These are phyloP conservation scores for Lateolabrax maculatus DNA, from an alignment of 2,797 vertebrate species.

Conservation along the genomic window DNA sequence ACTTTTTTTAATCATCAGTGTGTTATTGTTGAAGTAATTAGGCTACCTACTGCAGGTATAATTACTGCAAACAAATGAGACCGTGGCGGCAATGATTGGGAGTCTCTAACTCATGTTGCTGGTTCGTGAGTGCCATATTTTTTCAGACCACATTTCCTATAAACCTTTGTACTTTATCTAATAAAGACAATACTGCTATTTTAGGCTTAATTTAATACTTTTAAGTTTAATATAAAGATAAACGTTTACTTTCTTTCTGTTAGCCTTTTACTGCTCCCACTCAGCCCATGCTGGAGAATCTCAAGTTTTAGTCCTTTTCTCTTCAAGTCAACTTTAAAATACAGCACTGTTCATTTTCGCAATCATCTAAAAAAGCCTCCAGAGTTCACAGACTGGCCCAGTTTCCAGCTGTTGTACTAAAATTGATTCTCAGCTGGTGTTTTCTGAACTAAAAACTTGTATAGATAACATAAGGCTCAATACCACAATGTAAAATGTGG, in stretches of 20 bases:
- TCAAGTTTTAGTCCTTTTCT: slow-evolving; percentile 15
- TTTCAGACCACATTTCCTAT: slow-evolving; percentile 22
- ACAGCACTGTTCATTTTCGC: slow-evolving; percentile 17
- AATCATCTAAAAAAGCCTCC: slow-evolving; percentile 4
- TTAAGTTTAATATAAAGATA: slow-evolving; percentile 25
- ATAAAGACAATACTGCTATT: slow-evolving; percentile 7
- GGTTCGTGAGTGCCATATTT: background rate
- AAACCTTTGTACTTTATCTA: background rate
- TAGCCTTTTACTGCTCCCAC: background rate
- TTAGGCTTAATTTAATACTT: slow-evolving; percentile 15
- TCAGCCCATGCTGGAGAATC: background rate
- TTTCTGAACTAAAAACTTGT: slow-evolving; percentile 27
- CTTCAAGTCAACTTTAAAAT: background rate
- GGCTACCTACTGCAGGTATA: slow-evolving; percentile 46
- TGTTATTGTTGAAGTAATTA: slow-evolving; percentile 65
- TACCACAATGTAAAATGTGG: slow-evolving; percentile 10
- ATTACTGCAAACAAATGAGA: slow-evolving; percentile 62
- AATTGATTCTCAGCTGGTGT: slow-evolving; percentile 45
- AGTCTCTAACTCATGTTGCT: slow-evolving; percentile 13
- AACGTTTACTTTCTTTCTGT: background rate
- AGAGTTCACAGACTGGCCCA: slow-evolving; percentile 22
- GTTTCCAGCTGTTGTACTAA: slow-evolving; percentile 46
- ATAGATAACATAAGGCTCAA: slow-evolving; percentile 25
- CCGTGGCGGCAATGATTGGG: slow-evolving; percentile 1
- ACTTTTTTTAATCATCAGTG: slow-evolving; percentile 48